Conservation (phyloP, 2,113 vertebrate genomes). For the Artemisiospiza belli region DNA sequence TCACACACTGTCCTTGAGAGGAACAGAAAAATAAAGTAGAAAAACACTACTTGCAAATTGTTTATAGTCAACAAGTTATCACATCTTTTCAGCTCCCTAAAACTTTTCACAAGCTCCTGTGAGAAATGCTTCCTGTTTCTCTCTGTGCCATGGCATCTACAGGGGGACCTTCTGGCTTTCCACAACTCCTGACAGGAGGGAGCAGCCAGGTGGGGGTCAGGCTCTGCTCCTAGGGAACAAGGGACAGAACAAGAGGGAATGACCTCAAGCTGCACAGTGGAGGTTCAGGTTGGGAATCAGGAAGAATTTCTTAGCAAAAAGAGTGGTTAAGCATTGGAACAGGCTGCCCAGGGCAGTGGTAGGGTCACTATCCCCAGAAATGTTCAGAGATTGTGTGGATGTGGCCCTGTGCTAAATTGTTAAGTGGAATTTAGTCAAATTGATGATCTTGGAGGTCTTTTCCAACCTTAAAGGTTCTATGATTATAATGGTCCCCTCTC, state of each 20-base stretch:
- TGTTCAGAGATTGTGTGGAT: not conserved
- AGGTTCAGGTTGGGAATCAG: not conserved
- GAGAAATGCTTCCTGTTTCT: no score
- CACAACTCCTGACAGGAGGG: no score
- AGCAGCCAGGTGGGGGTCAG: fast-evolving
- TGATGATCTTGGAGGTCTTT: not conserved
- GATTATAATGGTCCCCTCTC: not conserved
- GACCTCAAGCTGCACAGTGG: not conserved
- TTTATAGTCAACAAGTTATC: no score
- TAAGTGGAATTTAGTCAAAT: not conserved
- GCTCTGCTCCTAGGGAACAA: not conserved
- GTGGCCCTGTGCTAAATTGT: not conserved
- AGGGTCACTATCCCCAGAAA: not conserved
- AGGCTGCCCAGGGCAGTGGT: not conserved
- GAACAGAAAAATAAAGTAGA: no score
- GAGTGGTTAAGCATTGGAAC: not conserved
- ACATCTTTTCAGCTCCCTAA: no score
- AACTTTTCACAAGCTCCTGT: no score
- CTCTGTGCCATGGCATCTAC: no score
- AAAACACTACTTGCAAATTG: no score
- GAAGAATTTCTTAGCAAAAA: not conserved
- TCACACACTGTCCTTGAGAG: no score
- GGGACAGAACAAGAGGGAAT: not conserved
- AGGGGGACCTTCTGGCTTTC: no score
- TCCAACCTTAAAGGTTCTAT: not conserved